A percentile compares a stretch with the other conserved stretches of the same genome.
phyloP scores from a whole-genome alignment of 2,888 invertebrate species.

The Amiota minor region DNA sequence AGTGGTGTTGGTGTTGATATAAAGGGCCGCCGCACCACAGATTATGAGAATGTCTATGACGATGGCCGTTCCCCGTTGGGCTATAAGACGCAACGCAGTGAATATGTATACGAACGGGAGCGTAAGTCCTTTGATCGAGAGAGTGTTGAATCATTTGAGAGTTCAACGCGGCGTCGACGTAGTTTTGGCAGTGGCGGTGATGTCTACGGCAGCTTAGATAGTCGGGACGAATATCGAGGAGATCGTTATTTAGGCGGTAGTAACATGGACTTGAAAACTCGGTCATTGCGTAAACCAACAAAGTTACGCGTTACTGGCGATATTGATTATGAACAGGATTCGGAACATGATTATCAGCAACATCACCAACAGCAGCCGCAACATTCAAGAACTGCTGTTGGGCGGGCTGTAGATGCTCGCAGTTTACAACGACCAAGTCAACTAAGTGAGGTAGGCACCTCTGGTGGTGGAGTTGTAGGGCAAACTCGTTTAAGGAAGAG shows the following conservation, averaged over 20 bases:
- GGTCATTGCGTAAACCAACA: conserved; percentile 69
- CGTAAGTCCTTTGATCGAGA: conserved; percentile 73
- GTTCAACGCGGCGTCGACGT: conserved; percentile 67
- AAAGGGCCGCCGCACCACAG: conserved; percentile 56
- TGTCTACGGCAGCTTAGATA: conserved; percentile 73
- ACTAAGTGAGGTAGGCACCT: conserved; percentile 49
- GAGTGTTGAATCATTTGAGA: conserved; percentile 73
- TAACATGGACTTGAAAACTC: conserved; percentile 65
- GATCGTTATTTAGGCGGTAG: conserved; percentile 68
- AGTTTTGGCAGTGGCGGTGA: conserved; percentile 74
- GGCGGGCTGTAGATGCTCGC: conserved; percentile 55
- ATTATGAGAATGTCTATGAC: conserved; percentile 72
- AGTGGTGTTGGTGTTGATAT: conserved; percentile 45
- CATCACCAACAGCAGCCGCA: conserved; percentile 41
- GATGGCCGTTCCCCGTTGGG: conserved; percentile 63
- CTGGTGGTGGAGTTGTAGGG: conserved; percentile 41
- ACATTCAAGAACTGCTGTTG: conserved; percentile 35
- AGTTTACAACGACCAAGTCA: conserved; percentile 71
- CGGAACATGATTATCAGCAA: conserved; percentile 73
- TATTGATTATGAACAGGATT: conserved; percentile 75
- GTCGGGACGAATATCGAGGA: conserved; percentile 71
- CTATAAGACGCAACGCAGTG: conserved; percentile 58
- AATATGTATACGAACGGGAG: conserved; percentile 72
- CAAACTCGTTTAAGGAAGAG: conserved; percentile 70
- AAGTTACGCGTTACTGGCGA: conserved; percentile 72